Evolutionary conservation across 1,140 invertebrate species (phyloP), one percentile per base, ranked within the genome.

Genomic region (Trichoplusia ni): DNA sequence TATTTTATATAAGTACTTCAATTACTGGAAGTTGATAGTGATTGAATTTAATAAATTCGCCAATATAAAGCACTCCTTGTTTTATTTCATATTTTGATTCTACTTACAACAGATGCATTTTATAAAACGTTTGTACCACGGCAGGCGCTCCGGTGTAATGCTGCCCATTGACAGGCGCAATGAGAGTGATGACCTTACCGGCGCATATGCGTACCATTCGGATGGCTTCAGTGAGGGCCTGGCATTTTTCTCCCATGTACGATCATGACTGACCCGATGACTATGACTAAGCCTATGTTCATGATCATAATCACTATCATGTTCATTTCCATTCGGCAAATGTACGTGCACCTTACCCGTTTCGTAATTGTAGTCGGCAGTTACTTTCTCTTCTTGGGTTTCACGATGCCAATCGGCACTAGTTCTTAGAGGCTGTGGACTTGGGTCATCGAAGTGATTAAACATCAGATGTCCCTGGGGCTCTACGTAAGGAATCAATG

Each of bases 31-130:
- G 82, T 84, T 81, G 60, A 79, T 77, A 81, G 86, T 85, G 82
- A 90, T 90, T 87, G 85, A 90, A 90, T 88, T 89, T 88, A 90
- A 87, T 90, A 87, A 90, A 90, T 90, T 90, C 85, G 79, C 82
- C 79, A 84, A 80, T 71, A 69, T 70, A 81, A 85, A 81, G 53
- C 65, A 53, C 27, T 35, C 25, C 0, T 69, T 54, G 47, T 72
- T 69, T 70, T 61, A 72, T 80, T 78, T 73, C 16, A 73, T 77
- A 76, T 74, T 79, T 73, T 54, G 37, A 51, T 19, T 23, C 49
- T 67, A 71, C 66, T 85, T 86, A 71, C 79, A 87, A 51, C 86
- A 86, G 46, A 86, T 54, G 40, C 59, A 80, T 56, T 63, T 76
- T 13, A 78, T 53, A n/a, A 84, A 59, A 5, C 75, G 67, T 38